Conservation (phyloP, 30 jellyfish, hydroid and myxozoan genomes). For the Morbakka virulenta region DNA sequence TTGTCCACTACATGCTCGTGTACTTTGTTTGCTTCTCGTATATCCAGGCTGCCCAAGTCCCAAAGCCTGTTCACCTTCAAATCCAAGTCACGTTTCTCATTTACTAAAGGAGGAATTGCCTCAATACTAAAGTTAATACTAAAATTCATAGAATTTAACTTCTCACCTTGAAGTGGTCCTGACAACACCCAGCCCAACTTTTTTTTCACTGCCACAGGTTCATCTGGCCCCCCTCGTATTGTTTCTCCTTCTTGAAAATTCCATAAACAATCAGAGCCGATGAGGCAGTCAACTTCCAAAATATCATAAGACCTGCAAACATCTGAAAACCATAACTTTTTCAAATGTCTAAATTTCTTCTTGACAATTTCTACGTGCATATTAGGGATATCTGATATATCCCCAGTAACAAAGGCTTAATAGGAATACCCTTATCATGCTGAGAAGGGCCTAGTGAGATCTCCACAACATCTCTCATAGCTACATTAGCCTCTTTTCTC, state of each 20-base stretch:
- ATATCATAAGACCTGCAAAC: constrained; percentile 14
- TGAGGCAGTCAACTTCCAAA: constrained; percentile 27
- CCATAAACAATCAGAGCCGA: constrained; percentile 45
- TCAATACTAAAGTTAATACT: background rate
- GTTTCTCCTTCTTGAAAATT: constrained; percentile 23
- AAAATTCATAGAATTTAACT: constrained; percentile 8
- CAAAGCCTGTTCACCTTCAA: background rate
- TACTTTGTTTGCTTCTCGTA: background rate
- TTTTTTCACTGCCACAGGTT: constrained; percentile 34
- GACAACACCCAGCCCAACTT: constrained; percentile 31
- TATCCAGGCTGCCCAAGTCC: constrained; percentile 12
- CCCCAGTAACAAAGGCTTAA: constrained; percentile 2
- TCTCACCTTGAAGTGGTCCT: constrained; percentile 44
- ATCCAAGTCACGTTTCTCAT: no score
- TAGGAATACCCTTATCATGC: background rate
- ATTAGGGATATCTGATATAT: constrained; percentile 12
- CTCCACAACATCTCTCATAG: background rate
- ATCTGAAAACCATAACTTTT: constrained; percentile 35
- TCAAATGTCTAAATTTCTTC: background rate
- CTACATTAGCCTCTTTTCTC: background rate
- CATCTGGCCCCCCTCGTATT: constrained; percentile 31
- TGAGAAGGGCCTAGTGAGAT: background rate
- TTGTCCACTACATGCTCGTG: background rate
- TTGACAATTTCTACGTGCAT: constrained; percentile 13
- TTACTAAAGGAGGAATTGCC: no score